These are phyloP conservation scores for Trissolcus japonicus DNA, from an alignment of 2,888 invertebrate species.

Conservation along the genomic window DNA sequence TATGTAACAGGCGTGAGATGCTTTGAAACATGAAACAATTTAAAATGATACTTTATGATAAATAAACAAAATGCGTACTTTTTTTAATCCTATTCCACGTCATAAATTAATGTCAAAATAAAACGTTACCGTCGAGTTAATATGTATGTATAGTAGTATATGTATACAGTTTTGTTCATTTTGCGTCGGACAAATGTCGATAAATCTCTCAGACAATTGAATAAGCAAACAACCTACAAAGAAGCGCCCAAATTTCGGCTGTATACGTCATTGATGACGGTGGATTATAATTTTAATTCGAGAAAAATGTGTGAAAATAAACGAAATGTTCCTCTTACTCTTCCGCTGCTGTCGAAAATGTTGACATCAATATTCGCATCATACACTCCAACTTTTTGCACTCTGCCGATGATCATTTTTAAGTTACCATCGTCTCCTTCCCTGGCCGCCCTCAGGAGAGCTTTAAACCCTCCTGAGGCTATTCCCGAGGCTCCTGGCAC, in stretches of 20 bases:
- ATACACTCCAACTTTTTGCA: conserved; percentile 67
- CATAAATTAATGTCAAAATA: conserved; percentile 44
- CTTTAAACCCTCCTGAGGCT: conserved; percentile 68
- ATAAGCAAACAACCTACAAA: conserved; percentile 45
- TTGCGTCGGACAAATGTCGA: conserved; percentile 39
- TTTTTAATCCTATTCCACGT: conserved; percentile 24
- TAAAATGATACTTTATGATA: not conserved
- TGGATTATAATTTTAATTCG: not conserved
- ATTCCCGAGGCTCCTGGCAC: conserved; percentile 64
- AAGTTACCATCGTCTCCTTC: conserved; percentile 78
- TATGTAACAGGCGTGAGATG: too few relatives aligned
- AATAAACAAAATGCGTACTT: not conserved
- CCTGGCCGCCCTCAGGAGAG: conserved; percentile 78
- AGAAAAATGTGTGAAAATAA: not conserved
- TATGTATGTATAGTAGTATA: conserved; percentile 18
- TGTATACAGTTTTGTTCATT: conserved; percentile 38
- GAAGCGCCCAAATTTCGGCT: conserved; percentile 32
- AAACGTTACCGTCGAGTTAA: conserved; percentile 40
- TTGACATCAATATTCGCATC: conserved; percentile 77
- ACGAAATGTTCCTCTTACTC: conserved; percentile 76
- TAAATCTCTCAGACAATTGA: conserved; percentile 45
- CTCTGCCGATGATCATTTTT: conserved; percentile 75
- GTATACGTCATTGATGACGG: conserved; percentile 36
- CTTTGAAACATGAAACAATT: not conserved
- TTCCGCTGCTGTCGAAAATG: conserved; percentile 79